Evolutionary conservation across 2,113 vertebrate genomes (phyloP).

Genomic region (Parus major): DNA sequence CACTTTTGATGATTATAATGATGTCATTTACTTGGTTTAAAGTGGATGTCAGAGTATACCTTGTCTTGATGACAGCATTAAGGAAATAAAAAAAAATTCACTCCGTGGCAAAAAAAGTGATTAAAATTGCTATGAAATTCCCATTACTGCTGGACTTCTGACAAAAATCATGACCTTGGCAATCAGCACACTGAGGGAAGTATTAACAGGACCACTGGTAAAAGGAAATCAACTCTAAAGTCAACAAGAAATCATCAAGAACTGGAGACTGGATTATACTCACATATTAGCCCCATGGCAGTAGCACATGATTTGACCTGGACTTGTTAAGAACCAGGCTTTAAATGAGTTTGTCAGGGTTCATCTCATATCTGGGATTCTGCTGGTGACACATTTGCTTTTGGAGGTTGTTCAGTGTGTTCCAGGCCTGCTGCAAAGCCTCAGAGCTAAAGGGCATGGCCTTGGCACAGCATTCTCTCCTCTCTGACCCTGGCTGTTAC

Average conservation of each 20-base stretch:
- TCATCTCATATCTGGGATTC: too few relatives aligned
- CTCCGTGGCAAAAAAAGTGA: not conserved
- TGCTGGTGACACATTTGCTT: fast-evolving
- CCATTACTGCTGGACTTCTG: slow-evolving; percentile 3
- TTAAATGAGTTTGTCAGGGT: not conserved
- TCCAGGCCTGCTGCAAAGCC: not conserved
- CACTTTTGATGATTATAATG: not conserved
- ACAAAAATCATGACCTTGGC: slow-evolving; percentile 10
- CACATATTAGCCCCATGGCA: not conserved
- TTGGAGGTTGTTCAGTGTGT: not conserved
- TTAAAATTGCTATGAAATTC: slow-evolving; percentile 26
- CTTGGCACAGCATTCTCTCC: not conserved
- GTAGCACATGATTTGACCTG: not conserved
- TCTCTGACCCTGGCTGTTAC: not conserved
- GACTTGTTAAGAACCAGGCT: not conserved
- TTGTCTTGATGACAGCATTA: slow-evolving; percentile 25
- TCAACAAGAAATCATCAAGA: not conserved
- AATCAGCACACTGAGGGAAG: not conserved
- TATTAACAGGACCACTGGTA: not conserved
- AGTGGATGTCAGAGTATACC: not conserved
- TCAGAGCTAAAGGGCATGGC: not conserved
- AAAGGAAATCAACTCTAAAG: not conserved
- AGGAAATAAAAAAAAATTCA: not conserved
- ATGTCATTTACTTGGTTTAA: not conserved
- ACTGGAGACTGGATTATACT: not conserved